Evolutionary conservation across 1,140 invertebrate species (phyloP), one percentile per base, ranked within the genome.

Genomic region (Eupeodes corollae): DNA sequence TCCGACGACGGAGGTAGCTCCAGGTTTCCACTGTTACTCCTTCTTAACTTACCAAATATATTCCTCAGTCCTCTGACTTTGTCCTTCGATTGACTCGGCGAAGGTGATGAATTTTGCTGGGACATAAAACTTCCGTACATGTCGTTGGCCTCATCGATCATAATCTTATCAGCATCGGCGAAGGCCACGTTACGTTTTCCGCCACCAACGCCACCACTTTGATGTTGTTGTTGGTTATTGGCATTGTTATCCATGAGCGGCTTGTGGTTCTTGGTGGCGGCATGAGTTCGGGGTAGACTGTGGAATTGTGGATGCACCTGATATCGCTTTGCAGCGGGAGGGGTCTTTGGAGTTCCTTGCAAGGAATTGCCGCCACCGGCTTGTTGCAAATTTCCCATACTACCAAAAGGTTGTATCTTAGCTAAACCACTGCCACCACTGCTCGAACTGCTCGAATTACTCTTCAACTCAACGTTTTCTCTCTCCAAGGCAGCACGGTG

Each of bases 401-500:
- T 65, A 13, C 63, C 63, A 37, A 59, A 59, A 1, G 54, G 52
- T 14, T 26, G 21, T 26, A 3, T 26, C 21, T 26, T 26, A 5
- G 21, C 3, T 26, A 26, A 5, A 5, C 21, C 21, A 50, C 16
- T 8, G 13, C 31, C 18, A 12, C 9, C 12, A 33, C 13, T 0
- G 61, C 64, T 21, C 61, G 65, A n/a, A 66, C 64, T 15, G 67
- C 63, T 2, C 13, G 18, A 15, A 57, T 63, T 43, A 67, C 75
- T 57, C 83, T 73, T 44, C 46, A 86, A 68, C 53, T 86, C 80
- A 26, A 82, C 58, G 61, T 91, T 86, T 54, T 94, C 91, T 32
- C 86, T 77, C 60, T 97, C 91, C 21, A 90, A 70, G 31, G 80
- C 80, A 1, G 86, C 80, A 46, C 88, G 79, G 57, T 84, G 83